Percentiles rank a stretch among this genome's conserved stretches.
Evolutionary conservation across 2,888 invertebrate species (phyloP).

Genomic region (Euzetes globulus): DNA sequence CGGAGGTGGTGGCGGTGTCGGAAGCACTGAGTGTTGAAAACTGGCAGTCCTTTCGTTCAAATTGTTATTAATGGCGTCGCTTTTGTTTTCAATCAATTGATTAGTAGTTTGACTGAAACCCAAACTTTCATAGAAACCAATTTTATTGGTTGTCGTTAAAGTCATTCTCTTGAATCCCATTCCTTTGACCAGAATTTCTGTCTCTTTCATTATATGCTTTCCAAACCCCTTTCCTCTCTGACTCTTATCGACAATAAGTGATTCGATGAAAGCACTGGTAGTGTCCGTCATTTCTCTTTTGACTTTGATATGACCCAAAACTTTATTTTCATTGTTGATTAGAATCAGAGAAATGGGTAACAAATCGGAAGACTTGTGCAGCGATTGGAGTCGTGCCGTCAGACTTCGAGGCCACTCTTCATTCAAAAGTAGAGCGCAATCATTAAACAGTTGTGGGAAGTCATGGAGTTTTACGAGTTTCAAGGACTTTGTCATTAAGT

Average conservation of each 20-base stretch:
- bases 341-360: conserved; percentile 29
- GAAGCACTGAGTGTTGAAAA: too few relatives aligned
- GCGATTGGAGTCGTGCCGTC: conserved; percentile 12
- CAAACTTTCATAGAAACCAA: conserved; percentile 28
- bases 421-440: conserved; percentile 29
- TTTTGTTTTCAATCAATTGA: neutral
- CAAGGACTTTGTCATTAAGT: neutral
- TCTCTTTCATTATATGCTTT: conserved; percentile 30
- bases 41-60: too few relatives aligned
- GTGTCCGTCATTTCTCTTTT: conserved; percentile 13
- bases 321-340: conserved; percentile 3
- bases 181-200: conserved; percentile 10
- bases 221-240: conserved; percentile 32
- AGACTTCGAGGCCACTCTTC: conserved; percentile 35
- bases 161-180: conserved; percentile 1
- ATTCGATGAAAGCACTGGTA: conserved; percentile 32
- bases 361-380: conserved; percentile 27
- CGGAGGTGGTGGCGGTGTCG: too few relatives aligned
- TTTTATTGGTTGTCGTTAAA: conserved; percentile 32
- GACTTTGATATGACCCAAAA: conserved; percentile 34
- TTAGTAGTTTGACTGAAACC: conserved; percentile 12
- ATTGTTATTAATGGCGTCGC: neutral
- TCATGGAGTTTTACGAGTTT: conserved; percentile 31
- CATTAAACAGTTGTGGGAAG: neutral
- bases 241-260: conserved; percentile 27